Percentiles rank a stretch among this genome's conserved stretches.
Conservation (phyloP, 2,113 vertebrate genomes). For the Willisornis vidua region DNA sequence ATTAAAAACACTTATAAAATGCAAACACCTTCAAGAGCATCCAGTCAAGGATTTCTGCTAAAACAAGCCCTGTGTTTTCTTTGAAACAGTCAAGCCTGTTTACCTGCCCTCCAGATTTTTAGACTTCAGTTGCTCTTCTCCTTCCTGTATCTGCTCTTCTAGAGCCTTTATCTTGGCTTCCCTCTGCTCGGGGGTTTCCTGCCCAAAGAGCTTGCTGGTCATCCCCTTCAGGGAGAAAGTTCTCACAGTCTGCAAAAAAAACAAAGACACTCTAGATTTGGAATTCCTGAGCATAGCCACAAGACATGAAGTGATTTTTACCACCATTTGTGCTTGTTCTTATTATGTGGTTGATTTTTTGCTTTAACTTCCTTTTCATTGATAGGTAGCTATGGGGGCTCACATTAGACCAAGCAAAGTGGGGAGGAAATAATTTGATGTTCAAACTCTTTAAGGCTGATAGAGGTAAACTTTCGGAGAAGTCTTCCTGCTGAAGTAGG, state of each 20-base stretch:
- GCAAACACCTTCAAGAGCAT: conserved; percentile 54
- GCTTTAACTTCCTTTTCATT: neutral
- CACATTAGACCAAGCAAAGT: neutral
- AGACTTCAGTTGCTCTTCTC: conserved; percentile 86
- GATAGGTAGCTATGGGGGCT: neutral
- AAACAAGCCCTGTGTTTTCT: conserved; percentile 7
- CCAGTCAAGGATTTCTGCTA: conserved; percentile 10
- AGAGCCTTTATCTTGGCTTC: conserved; percentile 88
- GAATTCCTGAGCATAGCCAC: neutral
- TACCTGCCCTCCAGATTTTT: conserved; percentile 91
- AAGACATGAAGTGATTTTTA: neutral
- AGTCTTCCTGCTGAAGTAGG: neutral
- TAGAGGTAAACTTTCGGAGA: neutral
- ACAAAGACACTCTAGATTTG: neutral
- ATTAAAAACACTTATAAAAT: conserved; percentile 66
- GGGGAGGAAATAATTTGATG: neutral
- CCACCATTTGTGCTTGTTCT: neutral
- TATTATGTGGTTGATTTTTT: neutral
- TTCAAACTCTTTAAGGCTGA: neutral
- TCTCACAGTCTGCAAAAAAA: conserved; percentile 82
- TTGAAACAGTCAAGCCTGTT: conserved; percentile 42
- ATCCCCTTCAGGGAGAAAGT: conserved; percentile 95
- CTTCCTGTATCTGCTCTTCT: conserved; percentile 91
- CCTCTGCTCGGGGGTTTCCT: conserved; percentile 93
- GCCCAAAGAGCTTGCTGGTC: conserved; percentile 96